Percentiles rank a stretch among this genome's conserved stretches.
Conservation (phyloP, 2,113 vertebrate species). For the Halcyon malimbica region DNA sequence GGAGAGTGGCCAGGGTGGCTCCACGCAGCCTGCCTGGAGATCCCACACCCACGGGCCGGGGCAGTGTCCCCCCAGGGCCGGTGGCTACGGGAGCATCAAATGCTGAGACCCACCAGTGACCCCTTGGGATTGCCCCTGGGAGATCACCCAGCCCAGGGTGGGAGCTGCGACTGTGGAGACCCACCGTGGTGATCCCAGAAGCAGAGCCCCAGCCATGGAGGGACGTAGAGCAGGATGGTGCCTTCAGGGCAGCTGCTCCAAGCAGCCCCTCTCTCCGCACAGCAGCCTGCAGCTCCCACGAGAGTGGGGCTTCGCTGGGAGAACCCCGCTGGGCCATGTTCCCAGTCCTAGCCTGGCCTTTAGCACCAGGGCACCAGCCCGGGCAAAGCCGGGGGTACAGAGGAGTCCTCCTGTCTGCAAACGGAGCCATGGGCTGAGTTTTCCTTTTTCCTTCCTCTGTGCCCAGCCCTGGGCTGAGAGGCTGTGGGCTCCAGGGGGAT, state of each 20-base stretch:
- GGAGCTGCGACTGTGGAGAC: neutral
- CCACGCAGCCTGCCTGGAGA: neutral
- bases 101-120: neutral
- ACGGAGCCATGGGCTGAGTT: neutral
- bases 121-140: neutral
- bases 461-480: neutral
- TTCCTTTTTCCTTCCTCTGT: neutral
- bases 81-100: neutral
- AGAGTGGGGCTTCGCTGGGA: too few relatives aligned
- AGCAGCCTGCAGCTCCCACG: too few relatives aligned
- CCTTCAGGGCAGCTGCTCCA: neutral
- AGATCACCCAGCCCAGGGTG: neutral
- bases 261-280: too few relatives aligned
- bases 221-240: neutral
- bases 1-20: rapidly evolving
- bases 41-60: neutral
- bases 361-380: neutral
- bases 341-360: too few relatives aligned
- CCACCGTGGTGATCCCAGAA: too few relatives aligned
- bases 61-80: rapidly evolving
- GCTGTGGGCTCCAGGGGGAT: neutral
- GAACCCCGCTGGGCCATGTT: neutral
- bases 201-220: neutral
- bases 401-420: neutral
- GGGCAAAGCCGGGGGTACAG: neutral